Evolutionary conservation across 2,888 invertebrate species (phyloP).

Genomic region (Homarus gammarus): DNA sequence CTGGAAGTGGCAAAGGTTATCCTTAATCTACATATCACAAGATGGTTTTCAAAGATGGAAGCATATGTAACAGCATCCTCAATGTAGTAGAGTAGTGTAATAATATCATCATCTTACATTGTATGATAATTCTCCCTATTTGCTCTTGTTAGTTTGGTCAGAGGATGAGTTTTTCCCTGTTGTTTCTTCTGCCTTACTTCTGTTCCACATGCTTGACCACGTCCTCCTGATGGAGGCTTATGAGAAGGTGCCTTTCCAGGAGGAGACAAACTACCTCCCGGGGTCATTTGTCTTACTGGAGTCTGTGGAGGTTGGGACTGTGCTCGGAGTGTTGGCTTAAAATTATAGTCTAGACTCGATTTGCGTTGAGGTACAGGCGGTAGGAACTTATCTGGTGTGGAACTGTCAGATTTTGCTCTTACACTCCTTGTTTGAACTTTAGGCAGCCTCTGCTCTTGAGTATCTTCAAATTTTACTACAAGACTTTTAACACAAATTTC

Average conservation of each 20-base stretch:
- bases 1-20: conserved; percentile 58
- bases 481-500: conserved; percentile 75
- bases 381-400: conserved; percentile 78
- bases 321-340: conserved; percentile 61
- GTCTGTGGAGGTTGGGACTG: conserved; percentile 70
- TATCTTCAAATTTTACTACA: conserved; percentile 73
- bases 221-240: conserved; percentile 53
- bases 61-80: conserved; percentile 59
- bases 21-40: conserved; percentile 71
- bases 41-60: conserved; percentile 61
- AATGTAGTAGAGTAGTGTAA: conserved; percentile 4
- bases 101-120: conserved; percentile 42
- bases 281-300: conserved; percentile 35
- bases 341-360: conserved; percentile 78
- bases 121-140: conserved; percentile 66
- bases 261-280: conserved; percentile 42
- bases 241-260: conserved; percentile 26
- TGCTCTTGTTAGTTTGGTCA: conserved; percentile 60
- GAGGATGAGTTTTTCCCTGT: conserved; percentile 74
- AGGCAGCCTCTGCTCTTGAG: conserved; percentile 49
- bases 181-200: conserved; percentile 73
- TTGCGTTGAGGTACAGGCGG: conserved; percentile 79
- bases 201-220: conserved; percentile 51
- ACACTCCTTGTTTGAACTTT: conserved; percentile 57
- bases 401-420: conserved; percentile 70